Evolutionary conservation across 2,888 invertebrate genomes (phyloP), one percentile per base, ranked within the genome.

Genomic region (Scelioninae gen. 2): DNA sequence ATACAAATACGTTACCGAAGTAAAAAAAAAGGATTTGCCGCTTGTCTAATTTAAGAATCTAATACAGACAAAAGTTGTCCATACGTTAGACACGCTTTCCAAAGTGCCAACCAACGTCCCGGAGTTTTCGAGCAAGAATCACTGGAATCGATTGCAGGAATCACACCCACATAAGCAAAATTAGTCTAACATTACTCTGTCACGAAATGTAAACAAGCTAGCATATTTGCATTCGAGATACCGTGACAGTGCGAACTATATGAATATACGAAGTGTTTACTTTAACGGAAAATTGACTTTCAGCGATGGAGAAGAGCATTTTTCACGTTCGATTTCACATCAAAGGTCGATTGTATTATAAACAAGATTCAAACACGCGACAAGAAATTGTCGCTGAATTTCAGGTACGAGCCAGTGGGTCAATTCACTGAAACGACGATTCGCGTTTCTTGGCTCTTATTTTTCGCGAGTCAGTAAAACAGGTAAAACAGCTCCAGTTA

Each of bases 161-260:
- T 67, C 48, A 67, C 57, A 57, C 48, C 57, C 57, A 67, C 65
- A 41, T 48, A 41, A 39, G 65, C 48, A 57, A 13, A 57, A 67
- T 57, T 67, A 67, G 50, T 18, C 48, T 57, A 55, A 50, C 31
- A 50, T 41, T 57, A 57, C 43, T 63, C 52, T 53, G 53, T 64
- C 64, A 64, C 64, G 64, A 64, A 64, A 64, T 53, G 46, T 64
- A 64, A 64, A 53, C 64, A 55, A 64, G 37, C 53, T 13, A 15
- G 11, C 9, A 16, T 64, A 37, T 52, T 52, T 63, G 28, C 45
- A 19, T 28, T 64, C 16, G 46, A 37, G 45, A 46, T 46, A 53
- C 22, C 37, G 43, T 64, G 53, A 53, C 53, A 45, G 45, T 46
- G 37, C 53, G 18, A 53, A 53, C 45, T 53, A n/a, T n/a, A n/a